Conservation (phyloP, 2,113 vertebrate genomes). For the Terrapene triunguis region DNA sequence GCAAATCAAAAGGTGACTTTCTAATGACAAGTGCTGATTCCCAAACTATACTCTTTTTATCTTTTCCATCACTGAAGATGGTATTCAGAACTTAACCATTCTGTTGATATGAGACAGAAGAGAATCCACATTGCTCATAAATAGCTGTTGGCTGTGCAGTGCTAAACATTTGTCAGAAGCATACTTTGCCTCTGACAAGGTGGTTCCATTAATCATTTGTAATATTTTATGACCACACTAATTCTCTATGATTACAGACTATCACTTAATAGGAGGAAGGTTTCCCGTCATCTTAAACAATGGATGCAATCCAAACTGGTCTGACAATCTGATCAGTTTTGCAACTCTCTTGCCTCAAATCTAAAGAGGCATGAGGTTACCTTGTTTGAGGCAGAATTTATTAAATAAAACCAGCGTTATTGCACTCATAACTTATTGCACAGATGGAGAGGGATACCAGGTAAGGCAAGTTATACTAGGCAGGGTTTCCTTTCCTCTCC, state of each 20-base stretch:
- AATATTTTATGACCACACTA: background rate
- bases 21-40: no score
- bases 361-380: background rate
- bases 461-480: background rate
- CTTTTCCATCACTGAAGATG: no score
- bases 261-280: background rate
- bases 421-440: background rate
- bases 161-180: background rate
- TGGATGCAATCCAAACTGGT: background rate
- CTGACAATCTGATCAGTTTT: background rate
- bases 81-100: no score
- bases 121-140: background rate
- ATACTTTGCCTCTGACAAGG: background rate
- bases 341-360: background rate
- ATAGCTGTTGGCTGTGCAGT: background rate
- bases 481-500: background rate
- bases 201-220: background rate
- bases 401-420: background rate
- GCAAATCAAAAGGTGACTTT: no score
- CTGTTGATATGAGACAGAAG: background rate
- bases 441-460: fast-evolving
- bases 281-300: background rate
- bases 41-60: no score
- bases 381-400: background rate
- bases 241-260: background rate